Evolutionary conservation across 1,140 invertebrate species (phyloP).

Genomic region (Nasonia vitripennis): DNA sequence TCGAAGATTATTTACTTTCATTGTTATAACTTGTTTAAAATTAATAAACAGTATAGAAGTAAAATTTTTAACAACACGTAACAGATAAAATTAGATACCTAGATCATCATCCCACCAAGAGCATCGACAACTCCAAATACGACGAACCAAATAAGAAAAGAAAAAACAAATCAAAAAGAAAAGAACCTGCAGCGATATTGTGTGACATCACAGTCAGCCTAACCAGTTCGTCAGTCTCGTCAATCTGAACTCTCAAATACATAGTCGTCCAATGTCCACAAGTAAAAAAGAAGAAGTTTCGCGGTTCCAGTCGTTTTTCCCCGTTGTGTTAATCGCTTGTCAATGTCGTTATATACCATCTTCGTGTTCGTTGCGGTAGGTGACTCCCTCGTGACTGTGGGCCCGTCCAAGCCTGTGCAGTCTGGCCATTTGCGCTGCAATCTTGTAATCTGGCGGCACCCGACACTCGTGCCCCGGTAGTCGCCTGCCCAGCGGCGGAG

Average conservation of each 20-base stretch:
- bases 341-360: constrained; percentile 81
- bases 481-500: constrained; percentile 62
- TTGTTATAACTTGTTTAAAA: not conserved
- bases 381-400: constrained; percentile 90
- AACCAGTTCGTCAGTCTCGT: not conserved
- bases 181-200: too few species aligned
- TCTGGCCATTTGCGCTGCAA: constrained; percentile 87
- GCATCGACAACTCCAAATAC: not conserved
- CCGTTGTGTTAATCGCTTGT: not conserved
- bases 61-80: not conserved
- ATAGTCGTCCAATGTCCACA: not conserved
- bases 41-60: not conserved
- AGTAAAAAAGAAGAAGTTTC: too few species aligned
- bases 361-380: constrained; percentile 78
- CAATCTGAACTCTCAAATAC: not conserved
- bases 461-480: constrained; percentile 68
- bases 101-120: not conserved
- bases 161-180: not conserved
- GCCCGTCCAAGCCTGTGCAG: constrained; percentile 86
- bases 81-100: too few species aligned
- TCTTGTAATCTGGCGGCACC: constrained; percentile 84
- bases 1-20: not conserved
- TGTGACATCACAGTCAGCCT: not conserved
- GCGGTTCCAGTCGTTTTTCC: not conserved
- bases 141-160: not conserved